Evolutionary conservation across 1,140 invertebrate species (phyloP), one percentile per base, ranked within the genome.

Genomic region (Melanaphis sacchari): DNA sequence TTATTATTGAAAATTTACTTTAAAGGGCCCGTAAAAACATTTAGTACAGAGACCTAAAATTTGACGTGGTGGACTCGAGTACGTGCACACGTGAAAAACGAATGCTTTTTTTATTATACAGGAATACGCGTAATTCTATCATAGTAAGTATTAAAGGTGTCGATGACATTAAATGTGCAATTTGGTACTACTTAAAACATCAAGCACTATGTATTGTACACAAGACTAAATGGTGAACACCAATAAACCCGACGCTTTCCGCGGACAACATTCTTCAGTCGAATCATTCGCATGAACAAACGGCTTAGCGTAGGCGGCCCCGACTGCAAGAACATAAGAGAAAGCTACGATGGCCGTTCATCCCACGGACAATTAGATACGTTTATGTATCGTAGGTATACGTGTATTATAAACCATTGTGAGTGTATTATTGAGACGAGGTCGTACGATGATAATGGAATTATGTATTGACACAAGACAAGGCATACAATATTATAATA

Each of bases 261-360:
- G 22, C 82, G 49, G n/a, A 52, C 49, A 11, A 40, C 38, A 59
- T 59, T 59, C 88, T 26, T 90, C 88, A 24, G 88, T 11, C 18
- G 7, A 49, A 88, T 49, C 38, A 52, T 59, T 59, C 21, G 24
- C 7, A 54, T 22, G 18, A 22, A 38, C 88, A 5, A 24, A 38
- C 88, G 49, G 46, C 36, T 40, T 22, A 36, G 88, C 49, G 88
- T 90, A 90, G 88, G 88, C 88, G 87, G 87, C 49, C 22, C 43
- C n/a, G n/a, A 24, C 38, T 26, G 88, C 15, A 22, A 90, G 38
- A 54, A 90, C 52, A 90, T 31, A 90, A 90, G 88, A 90, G 88
- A 90, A 90, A 90, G 88, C 88, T 52, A 90, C 88, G 52, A 90
- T 36, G 38, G 38, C 43, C 88, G 88, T 90, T n/a, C 41, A 36